These are phyloP conservation scores for Ooceraea biroi DNA, from an alignment of 1,140 invertebrate species.

Conservation along the genomic window DNA sequence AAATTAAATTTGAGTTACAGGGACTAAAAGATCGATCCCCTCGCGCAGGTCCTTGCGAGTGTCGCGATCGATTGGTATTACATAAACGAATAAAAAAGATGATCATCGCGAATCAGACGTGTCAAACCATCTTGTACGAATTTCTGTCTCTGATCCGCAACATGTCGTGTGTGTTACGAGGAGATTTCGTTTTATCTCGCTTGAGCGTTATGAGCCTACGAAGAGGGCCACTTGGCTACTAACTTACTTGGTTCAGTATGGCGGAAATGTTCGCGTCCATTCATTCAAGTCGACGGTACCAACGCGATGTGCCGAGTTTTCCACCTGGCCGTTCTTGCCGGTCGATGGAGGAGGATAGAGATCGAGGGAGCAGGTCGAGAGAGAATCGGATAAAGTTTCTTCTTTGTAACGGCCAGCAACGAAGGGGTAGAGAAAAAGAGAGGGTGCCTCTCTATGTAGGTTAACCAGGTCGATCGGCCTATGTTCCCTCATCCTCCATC, in stretches of 20 bases:
- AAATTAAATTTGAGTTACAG: too few relatives aligned
- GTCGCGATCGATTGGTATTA: too few relatives aligned
- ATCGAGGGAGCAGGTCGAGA: conserved; percentile 5
- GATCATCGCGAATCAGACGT: neutral
- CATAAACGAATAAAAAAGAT: neutral
- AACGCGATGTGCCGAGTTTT: conserved; percentile 37
- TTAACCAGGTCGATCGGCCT: conserved; percentile 60
- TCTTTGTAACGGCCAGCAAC: conserved; percentile 33
- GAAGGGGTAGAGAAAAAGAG: conserved; percentile 26
- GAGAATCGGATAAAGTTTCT: conserved; percentile 56
- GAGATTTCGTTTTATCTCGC: conserved; percentile 14
- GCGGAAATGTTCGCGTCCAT: conserved; percentile 1
- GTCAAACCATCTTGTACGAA: neutral
- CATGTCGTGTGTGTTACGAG: neutral
- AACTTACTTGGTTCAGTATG: conserved; percentile 38
- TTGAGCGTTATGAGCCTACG: neutral
- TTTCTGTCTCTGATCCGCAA: neutral
- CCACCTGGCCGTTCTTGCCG: conserved; percentile 41
- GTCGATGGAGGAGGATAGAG: conserved; percentile 1
- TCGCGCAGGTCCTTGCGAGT: too few relatives aligned
- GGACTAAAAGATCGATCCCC: too few relatives aligned
- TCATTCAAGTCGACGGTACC: conserved; percentile 41
- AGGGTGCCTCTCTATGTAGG: conserved; percentile 32
- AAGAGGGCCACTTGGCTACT: conserved; percentile 8
- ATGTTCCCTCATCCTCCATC: conserved; percentile 46